Evolutionary conservation across 2,113 vertebrate species (phyloP).

Genomic region (Micronisus gabar): DNA sequence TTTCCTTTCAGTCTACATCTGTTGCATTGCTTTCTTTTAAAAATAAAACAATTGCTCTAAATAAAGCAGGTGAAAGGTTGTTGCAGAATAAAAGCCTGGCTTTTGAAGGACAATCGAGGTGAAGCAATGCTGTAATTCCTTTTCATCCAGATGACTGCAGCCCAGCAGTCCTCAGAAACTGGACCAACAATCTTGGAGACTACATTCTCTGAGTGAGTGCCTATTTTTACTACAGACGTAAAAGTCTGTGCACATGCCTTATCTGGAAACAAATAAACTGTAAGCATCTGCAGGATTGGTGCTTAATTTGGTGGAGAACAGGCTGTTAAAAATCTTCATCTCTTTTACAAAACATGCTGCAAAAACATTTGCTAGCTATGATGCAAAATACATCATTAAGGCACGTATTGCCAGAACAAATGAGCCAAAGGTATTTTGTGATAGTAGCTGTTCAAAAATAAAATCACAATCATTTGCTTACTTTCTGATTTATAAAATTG

Average conservation of each 20-base stretch:
- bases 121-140: not conserved
- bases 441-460: conserved; percentile 7
- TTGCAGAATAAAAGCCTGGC: not conserved
- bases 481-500: conserved; percentile 26
- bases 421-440: conserved; percentile 36
- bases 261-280: not conserved
- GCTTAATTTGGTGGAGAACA: conserved; percentile 27
- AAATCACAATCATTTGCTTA: not conserved
- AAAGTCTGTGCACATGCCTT: not conserved
- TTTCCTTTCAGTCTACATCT: not conserved
- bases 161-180: not conserved
- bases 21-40: not conserved
- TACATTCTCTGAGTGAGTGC: not conserved
- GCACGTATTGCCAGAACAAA: conserved; percentile 15
- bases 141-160: not conserved
- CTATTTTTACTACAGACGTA: not conserved
- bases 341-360: not conserved
- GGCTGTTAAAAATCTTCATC: not conserved
- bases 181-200: not conserved
- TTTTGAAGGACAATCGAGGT: not conserved
- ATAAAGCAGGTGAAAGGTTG: not conserved
- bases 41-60: not conserved
- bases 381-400: not conserved
- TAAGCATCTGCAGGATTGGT: not conserved
- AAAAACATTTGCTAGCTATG: not conserved